Percentiles rank a stretch among this genome's conserved stretches.
Conservation (phyloP, 2,113 vertebrate genomes). For the Rhinoderma darwinii region DNA sequence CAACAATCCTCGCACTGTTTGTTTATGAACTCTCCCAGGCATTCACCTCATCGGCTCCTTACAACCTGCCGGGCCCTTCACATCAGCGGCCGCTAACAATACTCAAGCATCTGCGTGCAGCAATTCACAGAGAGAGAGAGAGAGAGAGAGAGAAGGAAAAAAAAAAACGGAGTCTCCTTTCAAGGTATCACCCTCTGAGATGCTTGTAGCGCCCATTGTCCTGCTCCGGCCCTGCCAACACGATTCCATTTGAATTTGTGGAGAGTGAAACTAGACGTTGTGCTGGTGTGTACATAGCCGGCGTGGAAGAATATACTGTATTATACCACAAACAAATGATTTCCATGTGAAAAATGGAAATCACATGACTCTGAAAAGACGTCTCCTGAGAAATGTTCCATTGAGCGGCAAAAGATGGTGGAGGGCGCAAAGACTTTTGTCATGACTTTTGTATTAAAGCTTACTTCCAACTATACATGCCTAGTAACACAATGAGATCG, state of each 20-base stretch:
- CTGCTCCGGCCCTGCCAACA: background rate
- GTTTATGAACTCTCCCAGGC: conserved; percentile 54
- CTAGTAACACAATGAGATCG: no score
- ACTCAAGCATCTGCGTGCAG: background rate
- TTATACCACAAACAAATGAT: conserved; percentile 50
- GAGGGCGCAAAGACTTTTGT: background rate
- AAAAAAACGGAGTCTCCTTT: background rate
- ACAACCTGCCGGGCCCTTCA: conserved; percentile 1
- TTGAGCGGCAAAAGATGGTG: background rate
- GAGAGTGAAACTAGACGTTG: conserved; percentile 4
- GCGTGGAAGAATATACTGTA: conserved; percentile 25
- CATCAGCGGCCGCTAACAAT: conserved; percentile 20
- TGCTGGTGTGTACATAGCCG: conserved; percentile 45
- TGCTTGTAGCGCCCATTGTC: conserved; percentile 22
- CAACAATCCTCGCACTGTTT: conserved; percentile 46
- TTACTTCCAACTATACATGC: no score
- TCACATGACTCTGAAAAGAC: background rate
- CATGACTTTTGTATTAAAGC: background rate
- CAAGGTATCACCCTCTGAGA: background rate
- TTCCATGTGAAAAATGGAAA: conserved; percentile 32
- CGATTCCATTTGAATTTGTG: background rate
- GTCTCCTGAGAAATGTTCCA: conserved; percentile 35
- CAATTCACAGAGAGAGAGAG: background rate
- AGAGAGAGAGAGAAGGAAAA: background rate
- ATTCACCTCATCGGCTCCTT: conserved; percentile 35